These are phyloP conservation scores for Tiliacea citrago DNA, from an alignment of 2,888 invertebrate genomes.

Conservation along the genomic window DNA sequence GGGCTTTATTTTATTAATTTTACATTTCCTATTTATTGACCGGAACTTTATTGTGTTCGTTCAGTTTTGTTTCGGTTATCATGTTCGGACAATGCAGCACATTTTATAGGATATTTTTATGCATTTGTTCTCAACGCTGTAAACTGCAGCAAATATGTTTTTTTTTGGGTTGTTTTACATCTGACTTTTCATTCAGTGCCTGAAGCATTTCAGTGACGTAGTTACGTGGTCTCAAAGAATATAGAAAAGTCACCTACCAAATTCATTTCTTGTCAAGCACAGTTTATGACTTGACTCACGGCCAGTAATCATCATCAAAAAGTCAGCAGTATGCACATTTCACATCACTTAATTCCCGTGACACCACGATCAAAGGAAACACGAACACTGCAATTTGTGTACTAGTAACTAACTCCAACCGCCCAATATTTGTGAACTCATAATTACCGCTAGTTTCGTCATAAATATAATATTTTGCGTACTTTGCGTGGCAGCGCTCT, in stretches of 20 bases:
- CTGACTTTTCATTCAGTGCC: not conserved
- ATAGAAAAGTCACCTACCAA: not conserved
- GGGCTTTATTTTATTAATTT: constrained; percentile 60
- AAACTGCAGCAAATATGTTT: not conserved
- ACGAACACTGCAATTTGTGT: constrained; percentile 22
- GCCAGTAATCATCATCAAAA: not conserved
- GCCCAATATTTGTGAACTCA: constrained; percentile 40
- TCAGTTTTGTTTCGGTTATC: constrained; percentile 30
- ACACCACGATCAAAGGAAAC: constrained; percentile 21
- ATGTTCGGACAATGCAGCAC: constrained; percentile 7
- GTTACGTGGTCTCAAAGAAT: not conserved
- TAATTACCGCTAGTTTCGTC: constrained; percentile 45
- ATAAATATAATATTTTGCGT: constrained; percentile 49
- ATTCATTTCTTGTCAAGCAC: not conserved
- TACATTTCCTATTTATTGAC: constrained; percentile 54
- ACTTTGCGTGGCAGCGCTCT: constrained; percentile 15
- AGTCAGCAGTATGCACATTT: not conserved
- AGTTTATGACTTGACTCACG: not conserved
- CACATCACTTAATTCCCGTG: not conserved
- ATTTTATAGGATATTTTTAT: constrained; percentile 28
- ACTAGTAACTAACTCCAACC: constrained; percentile 9
- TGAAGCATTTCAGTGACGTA: not conserved
- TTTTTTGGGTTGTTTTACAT: not conserved
- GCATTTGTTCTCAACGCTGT: not conserved
- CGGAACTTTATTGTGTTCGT: constrained; percentile 46